phyloP scores from a whole-genome alignment of 92 coral and sea anemone genomes.

The Micromussa lordhowensis region DNA sequence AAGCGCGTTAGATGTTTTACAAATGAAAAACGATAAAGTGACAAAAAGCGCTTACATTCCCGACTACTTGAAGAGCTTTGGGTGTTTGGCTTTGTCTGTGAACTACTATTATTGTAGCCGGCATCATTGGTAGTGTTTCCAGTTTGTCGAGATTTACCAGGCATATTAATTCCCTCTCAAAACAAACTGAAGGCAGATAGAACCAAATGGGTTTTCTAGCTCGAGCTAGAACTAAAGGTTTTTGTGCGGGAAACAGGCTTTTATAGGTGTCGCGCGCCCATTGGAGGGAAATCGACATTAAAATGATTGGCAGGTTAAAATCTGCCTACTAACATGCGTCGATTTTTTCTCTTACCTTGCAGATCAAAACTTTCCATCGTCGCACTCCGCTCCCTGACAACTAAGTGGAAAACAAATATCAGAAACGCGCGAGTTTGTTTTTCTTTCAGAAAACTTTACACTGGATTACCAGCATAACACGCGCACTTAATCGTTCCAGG shows the following conservation, averaged over 20 bases:
- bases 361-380: background rate
- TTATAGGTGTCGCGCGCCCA: background rate
- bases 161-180: background rate
- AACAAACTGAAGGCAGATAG: too few species aligned
- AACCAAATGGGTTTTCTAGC: too few species aligned
- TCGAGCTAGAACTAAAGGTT: background rate
- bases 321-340: background rate
- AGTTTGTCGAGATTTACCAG: background rate
- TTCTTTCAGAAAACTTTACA: background rate
- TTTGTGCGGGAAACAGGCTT: background rate
- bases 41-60: background rate
- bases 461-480: background rate
- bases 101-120: background rate
- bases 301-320: background rate
- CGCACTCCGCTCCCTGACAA: background rate
- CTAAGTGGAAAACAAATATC: background rate
- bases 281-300: background rate
- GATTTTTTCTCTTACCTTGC: constrained; percentile 5
- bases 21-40: background rate
- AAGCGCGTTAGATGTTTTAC: background rate
- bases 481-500: background rate
- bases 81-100: background rate
- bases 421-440: background rate
- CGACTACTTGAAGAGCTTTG: background rate
- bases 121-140: background rate